Evolutionary conservation across 2,888 invertebrate genomes (phyloP), one percentile per base, ranked within the genome.

Genomic region (Archaeoteleia sp.): DNA sequence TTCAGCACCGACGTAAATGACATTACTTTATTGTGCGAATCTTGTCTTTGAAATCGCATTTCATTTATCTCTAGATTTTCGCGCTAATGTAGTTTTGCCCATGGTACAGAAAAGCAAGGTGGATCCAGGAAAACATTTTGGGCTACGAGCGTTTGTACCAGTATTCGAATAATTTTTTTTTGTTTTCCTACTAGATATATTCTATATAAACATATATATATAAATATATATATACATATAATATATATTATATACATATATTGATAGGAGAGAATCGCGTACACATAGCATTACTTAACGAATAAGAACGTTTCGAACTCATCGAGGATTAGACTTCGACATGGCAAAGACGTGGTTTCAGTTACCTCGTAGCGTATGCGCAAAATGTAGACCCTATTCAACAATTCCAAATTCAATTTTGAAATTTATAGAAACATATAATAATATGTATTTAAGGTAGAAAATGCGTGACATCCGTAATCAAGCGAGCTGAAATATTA

Each of bases 161-260:
- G 78, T 77, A 76, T 75, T 77, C 51, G 58, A 74, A 67, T 14
- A 8, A 30, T 51, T 72, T 68, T 51, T 72, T 68, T 72, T 73
- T 62, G 58, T 72, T 76, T 73, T 71, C 75, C 73, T 73, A 76
- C 72, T 74, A 74, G 67, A 58, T 57, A 20, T 61, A 54, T 40
- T 32, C 14, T 17, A 10, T 6, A 32, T 61, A 57, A 48, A 65
- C 51, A 51, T 37, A 53, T 40, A 57, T 43, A 7, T 10, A 34
- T 54, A 65, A 57, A 51, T 37, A 53, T 40, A 57, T 43, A 7
- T 10, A 34, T 9, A 13, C 27, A 49, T 43, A 61, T 9, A 58
- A 15, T 9, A 48, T 9, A 25, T 58, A 68, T 57, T 63, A 37
- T 67, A 51, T 67, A 60, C 53, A 43, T 60, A 54, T 54, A 63